Base-by-base conservation (phyloP, 2,113 vertebrate species). In the Malurus cyaneus region DNA sequence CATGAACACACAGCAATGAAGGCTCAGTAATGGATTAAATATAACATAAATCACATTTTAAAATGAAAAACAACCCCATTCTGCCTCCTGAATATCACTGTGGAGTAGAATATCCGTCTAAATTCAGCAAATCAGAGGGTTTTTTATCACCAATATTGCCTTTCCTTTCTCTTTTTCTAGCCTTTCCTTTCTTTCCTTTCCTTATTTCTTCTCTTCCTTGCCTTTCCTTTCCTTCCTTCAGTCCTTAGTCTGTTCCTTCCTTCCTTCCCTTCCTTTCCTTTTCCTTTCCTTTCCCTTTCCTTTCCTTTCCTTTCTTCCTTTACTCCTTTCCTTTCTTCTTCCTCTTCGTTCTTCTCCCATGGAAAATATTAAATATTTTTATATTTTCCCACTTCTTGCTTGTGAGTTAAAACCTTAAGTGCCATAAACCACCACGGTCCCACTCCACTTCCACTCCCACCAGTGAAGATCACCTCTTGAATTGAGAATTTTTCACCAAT, bases 401-500 rank as follows among this genome's bases (percentile, higher is more conserved):
- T 34, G 7, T 41, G 52, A 11, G 26, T 80, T 62, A 88, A 74
- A 95, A 72, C 66, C 49, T 52, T 14, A 54, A 44, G 24, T 41
- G 34, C 41, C 18, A 28, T 42, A 76, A 87, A 82, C 59, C 36
- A 84, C 6, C 64, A n/a, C n/a, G n/a, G n/a, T n/a, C n/a, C n/a
- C n/a, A 18, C 15, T 91, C 25, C 13, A 18, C 28, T 72, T 52
- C 66, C 49, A 65, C 59, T 65, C 26, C 23, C 6, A 72, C 20
- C 24, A 53, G 28, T 13, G 46, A 61, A 85, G 81, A 61, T 91
- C 87, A 85, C 87, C 85, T 31, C 47, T 19, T 86, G 84, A n/a
- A 89, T 94, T 84, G 3, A 82, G 52, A 28, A 23, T 88, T 94
- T 96, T 94, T 86, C 71, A 66, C 71, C 87, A 54, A 83, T 88